Conservation (phyloP, 1,140 invertebrate genomes). For the Rhyacophila brunnea region DNA sequence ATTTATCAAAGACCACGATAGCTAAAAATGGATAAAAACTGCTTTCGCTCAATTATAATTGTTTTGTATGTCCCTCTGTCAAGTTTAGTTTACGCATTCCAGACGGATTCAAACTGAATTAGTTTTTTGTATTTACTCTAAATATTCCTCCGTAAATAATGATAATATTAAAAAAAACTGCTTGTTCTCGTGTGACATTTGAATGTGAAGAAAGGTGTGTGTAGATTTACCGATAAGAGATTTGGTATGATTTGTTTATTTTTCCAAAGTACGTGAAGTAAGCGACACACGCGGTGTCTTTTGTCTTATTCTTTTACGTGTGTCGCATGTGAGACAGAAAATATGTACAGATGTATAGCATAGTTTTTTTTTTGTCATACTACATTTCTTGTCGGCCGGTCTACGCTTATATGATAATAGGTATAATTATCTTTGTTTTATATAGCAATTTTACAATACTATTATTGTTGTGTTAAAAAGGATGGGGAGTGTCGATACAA, state of each 20-base stretch:
- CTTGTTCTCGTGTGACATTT: background rate
- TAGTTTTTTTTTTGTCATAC: too few relatives aligned
- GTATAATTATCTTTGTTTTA: conserved; percentile 22
- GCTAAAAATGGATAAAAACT: too few relatives aligned
- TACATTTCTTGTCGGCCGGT: too few relatives aligned
- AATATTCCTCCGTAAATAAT: conserved; percentile 2
- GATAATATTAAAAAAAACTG: background rate
- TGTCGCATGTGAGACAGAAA: too few relatives aligned
- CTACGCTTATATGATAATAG: background rate
- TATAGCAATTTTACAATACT: conserved; percentile 27
- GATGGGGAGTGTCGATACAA: background rate
- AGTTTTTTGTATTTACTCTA: conserved; percentile 7
- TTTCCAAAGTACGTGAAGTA: too few relatives aligned
- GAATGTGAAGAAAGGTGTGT: background rate
- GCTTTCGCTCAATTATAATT: background rate
- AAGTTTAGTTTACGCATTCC: conserved; percentile 21
- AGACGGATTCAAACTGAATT: conserved; percentile 5
- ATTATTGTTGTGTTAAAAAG: conserved; percentile 5
- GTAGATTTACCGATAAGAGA: background rate
- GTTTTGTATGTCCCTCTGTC: background rate
- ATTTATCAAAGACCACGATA: conserved; percentile 19
- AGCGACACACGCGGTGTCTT: too few relatives aligned
- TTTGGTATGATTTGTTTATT: too few relatives aligned
- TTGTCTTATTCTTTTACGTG: too few relatives aligned
- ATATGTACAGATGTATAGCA: too few relatives aligned